These are phyloP conservation scores for Furcifer pardalis DNA, from an alignment of 2,797 vertebrate genomes.

Conservation along the genomic window DNA sequence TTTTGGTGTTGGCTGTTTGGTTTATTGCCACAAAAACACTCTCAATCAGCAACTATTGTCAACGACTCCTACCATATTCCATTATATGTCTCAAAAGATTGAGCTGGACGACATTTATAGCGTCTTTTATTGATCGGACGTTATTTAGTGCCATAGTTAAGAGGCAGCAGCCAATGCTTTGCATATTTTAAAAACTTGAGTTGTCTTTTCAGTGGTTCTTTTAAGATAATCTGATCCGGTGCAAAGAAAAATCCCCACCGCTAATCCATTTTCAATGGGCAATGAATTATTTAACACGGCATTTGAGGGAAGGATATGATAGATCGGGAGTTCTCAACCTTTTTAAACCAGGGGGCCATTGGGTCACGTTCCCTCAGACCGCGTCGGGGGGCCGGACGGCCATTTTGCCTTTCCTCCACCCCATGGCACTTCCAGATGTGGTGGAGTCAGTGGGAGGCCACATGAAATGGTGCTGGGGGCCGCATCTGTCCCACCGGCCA, in stretches of 20 bases:
- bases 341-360: too few relatives aligned
- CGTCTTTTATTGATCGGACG: fast-evolving
- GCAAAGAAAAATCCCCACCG: not conserved
- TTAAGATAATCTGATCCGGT: not conserved
- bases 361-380: too few relatives aligned
- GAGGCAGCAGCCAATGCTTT: fast-evolving
- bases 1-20: not conserved
- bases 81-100: not conserved
- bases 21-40: not conserved
- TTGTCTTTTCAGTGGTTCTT: not conserved
- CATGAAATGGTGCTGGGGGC: too few relatives aligned
- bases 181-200: not conserved
- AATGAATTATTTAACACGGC: not conserved
- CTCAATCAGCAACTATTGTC: too few relatives aligned
- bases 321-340: too few relatives aligned
- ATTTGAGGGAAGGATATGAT: constrained; percentile 6
- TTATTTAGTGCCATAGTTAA: not conserved
- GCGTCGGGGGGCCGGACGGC: too few relatives aligned
- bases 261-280: not conserved
- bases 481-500: too few relatives aligned
- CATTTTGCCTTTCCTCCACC: too few relatives aligned
- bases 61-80: not conserved
- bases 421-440: too few relatives aligned
- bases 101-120: not conserved
- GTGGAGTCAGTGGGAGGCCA: too few relatives aligned